Evolutionary conservation across 2,888 invertebrate species (phyloP).

Genomic region (Caenorhabditis zanzibari): DNA sequence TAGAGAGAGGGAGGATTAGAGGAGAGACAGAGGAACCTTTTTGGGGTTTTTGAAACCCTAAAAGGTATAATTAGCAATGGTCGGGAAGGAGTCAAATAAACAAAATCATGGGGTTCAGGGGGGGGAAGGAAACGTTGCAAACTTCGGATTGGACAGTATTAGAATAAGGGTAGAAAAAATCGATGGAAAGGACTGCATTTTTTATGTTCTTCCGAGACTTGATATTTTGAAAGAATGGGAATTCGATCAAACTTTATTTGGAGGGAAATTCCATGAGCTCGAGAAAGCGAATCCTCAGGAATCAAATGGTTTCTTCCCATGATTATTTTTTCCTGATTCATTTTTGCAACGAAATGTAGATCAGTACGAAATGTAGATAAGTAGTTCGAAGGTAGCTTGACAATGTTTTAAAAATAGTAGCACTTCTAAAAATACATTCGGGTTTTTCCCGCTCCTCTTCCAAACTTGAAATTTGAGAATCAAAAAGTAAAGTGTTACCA

Average conservation of each 20-base stretch:
- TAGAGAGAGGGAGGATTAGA: conserved; percentile 33
- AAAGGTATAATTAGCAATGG: conserved; percentile 34
- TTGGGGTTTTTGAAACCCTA: conserved; percentile 31
- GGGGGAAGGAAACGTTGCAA: background rate
- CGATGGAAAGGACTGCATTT: no score
- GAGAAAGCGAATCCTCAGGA: no score
- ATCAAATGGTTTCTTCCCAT: no score
- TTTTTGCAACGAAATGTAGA: no score
- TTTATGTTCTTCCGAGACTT: no score
- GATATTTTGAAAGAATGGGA: no score
- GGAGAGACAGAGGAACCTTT: conserved; percentile 21
- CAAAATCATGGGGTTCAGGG: conserved; percentile 14
- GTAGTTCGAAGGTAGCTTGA: no score
- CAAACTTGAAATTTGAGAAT: conserved; percentile 19
- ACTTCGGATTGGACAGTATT: background rate
- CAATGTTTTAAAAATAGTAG: background rate
- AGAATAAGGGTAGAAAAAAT: background rate
- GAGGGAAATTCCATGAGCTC: no score
- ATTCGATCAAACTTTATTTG: no score
- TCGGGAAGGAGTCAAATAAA: conserved; percentile 4
- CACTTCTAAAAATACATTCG: background rate
- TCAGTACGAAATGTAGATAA: no score
- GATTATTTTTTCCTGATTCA: no score
- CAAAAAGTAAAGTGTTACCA: background rate
- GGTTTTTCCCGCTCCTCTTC: background rate